These are phyloP conservation scores for Tenebrosternarchus preto DNA, from an alignment of 2,113 vertebrate genomes.

Conservation along the genomic window DNA sequence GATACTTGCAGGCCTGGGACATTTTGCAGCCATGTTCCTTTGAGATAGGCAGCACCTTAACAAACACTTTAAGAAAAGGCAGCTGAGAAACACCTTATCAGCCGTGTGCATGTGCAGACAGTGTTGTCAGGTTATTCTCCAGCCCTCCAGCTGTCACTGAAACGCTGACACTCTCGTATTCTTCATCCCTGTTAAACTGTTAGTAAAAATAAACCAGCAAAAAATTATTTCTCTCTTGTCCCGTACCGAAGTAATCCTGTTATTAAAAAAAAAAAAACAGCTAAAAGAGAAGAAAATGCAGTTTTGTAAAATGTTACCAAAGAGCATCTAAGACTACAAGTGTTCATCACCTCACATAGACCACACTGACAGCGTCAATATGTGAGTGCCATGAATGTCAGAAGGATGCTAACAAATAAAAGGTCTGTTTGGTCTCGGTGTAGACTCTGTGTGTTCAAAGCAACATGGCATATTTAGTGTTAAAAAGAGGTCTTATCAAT, in stretches of 20 bases:
- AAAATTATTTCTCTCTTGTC: constrained; percentile 3
- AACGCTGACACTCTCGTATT: constrained; percentile 10
- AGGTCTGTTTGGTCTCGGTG: background rate
- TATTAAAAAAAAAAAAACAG: background rate
- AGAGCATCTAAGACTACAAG: background rate
- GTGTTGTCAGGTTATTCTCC: background rate
- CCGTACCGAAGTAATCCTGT: constrained; percentile 10
- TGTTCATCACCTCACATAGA: constrained; percentile 25
- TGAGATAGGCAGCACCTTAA: constrained; percentile 23
- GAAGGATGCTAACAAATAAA: background rate
- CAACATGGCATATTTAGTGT: too few species aligned
- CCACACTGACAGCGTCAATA: background rate
- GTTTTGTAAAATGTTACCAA: constrained; percentile 7
- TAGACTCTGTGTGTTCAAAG: too few species aligned
- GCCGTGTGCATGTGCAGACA: constrained; percentile 18
- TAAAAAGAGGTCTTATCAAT: too few species aligned
- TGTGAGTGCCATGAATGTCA: background rate
- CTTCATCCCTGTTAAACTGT: background rate
- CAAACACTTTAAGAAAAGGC: constrained; percentile 7
- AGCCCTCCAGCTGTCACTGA: constrained; percentile 13
- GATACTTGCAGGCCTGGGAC: background rate
- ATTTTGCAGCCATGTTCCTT: constrained; percentile 14
- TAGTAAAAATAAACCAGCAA: background rate
- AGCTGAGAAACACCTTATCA: constrained; percentile 24
- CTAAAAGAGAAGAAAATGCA: background rate